These are phyloP conservation scores for Fulica atra DNA, from an alignment of 2,113 vertebrate species.

Conservation along the genomic window DNA sequence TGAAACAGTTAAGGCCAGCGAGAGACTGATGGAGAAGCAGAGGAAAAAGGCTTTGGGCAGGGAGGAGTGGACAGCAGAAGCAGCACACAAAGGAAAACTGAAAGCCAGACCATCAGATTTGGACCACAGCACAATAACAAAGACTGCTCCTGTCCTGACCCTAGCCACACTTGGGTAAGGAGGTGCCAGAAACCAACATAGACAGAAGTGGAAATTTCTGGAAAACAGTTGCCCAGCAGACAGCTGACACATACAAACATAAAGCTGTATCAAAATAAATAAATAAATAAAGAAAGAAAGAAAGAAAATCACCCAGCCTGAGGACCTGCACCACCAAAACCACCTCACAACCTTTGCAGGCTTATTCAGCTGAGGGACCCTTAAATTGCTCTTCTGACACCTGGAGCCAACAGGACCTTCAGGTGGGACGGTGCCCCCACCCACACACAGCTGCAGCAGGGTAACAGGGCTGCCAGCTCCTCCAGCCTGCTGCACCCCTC, in stretches of 20 bases:
- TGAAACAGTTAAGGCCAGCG: neutral
- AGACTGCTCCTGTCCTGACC: neutral
- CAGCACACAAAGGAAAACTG: neutral
- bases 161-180: neutral
- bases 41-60: neutral
- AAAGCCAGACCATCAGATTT: neutral
- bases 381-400: neutral
- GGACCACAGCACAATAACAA: neutral
- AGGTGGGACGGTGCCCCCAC: neutral
- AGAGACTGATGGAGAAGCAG: neutral
- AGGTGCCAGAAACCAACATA: neutral
- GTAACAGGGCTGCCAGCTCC: neutral
- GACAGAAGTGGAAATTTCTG: neutral
- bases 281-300: no score
- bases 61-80: neutral
- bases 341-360: fast-evolving
- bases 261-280: neutral
- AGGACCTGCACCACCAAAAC: fast-evolving
- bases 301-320: neutral
- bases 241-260: neutral
- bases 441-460: neutral
- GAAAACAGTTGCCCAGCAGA: neutral
- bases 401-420: neutral
- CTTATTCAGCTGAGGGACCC: fast-evolving
- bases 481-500: neutral